Evolutionary conservation across 30 jellyfish, hydroid and myxozoan species (phyloP), one percentile per base, ranked within the genome.

Genomic region (Clytia hemisphaerica): DNA sequence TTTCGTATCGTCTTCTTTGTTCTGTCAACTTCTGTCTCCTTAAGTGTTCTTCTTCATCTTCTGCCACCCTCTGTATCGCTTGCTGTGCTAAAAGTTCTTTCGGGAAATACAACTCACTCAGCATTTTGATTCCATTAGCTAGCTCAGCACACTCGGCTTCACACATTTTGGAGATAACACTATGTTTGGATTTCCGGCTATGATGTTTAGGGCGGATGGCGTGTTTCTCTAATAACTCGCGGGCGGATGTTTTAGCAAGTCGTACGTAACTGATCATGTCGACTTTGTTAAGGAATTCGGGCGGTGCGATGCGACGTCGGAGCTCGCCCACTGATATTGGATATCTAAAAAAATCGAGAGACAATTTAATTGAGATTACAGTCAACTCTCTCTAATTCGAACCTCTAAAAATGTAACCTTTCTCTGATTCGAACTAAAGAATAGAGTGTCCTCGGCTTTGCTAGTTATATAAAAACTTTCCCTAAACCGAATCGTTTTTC

Each of bases 241-340:
- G 72, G 9, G 79, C 79, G 12, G 55, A 27, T 36, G 79, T 66
- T 45, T 66, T 66, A 22, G 79, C 79, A n/a, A 66, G n/a, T 18
- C 79, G 55, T 19, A 66, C 55, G 36, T 66, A 66, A 37, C 66
- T 42, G 36, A 66, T 66, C 79, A 66, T 66, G 42, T 66, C 79
- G 15, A 66, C 79, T 30, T 66, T 66, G 1, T 66, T 66, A 4
- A 66, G 42, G 45, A 42, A 66, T 66, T 66, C 79, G 26, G 79
- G 79, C 45, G 71, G 71, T 21, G 79, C 44, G 44, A 66, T 42
- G n/a, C 79, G 55, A 4, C 79, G 79, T 24, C 57, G 38, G n/a
- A 66, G 44, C 30, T 66, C 79, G 6, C 57, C 79, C 26, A 66
- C 45, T 12, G 79, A 16, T 16, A 66, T 66, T 22, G 55, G 66